Evolutionary conservation across 2,797 vertebrate genomes (phyloP).

Genomic region (Phrynocephalus vlangalii): DNA sequence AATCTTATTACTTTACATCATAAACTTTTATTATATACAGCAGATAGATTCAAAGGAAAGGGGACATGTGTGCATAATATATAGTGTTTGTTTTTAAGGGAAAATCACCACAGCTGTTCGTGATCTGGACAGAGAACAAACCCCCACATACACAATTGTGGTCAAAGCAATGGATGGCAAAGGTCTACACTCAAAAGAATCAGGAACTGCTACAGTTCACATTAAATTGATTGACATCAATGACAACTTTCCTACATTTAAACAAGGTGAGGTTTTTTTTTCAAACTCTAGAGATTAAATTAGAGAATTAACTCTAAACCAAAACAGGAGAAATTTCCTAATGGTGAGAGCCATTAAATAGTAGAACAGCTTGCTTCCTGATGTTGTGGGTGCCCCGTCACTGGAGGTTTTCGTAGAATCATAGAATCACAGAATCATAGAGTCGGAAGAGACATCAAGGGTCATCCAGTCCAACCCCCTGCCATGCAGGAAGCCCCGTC

Average conservation of each 20-base stretch:
- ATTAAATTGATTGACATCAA: constrained; percentile 88
- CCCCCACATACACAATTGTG: constrained; percentile 82
- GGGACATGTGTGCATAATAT: background rate
- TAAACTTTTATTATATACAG: background rate
- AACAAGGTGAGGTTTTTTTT: constrained; percentile 74
- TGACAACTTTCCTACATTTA: constrained; percentile 91
- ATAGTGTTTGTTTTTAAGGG: constrained; percentile 77
- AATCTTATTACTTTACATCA: background rate
- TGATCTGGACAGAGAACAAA: constrained; percentile 87
- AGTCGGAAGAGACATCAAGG: too few relatives aligned
- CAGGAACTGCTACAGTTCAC: constrained; percentile 84
- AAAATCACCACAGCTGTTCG: constrained; percentile 78
- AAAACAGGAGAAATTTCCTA: background rate
- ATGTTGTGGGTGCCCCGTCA: too few relatives aligned
- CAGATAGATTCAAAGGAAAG: background rate
- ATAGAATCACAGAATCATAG: too few relatives aligned
- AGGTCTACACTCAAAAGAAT: constrained; percentile 74
- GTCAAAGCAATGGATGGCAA: constrained; percentile 87
- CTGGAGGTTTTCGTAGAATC: too few relatives aligned
- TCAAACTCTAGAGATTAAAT: background rate
- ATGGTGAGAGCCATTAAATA: too few relatives aligned
- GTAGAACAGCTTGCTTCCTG: too few relatives aligned
- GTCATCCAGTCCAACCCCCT: too few relatives aligned
- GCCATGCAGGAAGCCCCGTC: too few relatives aligned
- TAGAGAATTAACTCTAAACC: background rate